phyloP scores from a whole-genome alignment of 2,888 invertebrate species.

The Aspidiotus destructor region DNA sequence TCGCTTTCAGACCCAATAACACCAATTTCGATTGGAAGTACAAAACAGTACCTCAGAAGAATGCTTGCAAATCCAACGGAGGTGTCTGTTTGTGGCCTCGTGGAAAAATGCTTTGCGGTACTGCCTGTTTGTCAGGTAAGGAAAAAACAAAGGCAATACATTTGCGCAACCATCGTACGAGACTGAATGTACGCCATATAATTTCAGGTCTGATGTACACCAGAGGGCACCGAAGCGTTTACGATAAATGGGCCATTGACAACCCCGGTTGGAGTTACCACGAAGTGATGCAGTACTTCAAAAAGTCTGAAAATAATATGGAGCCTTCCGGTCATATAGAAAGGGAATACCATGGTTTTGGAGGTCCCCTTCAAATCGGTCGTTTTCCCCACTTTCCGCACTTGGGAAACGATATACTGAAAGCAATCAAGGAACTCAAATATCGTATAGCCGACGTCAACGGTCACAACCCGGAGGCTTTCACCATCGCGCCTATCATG shows the following conservation, averaged over 20 bases:
- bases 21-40: constrained; percentile 47
- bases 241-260: constrained; percentile 56
- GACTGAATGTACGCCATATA: neutral
- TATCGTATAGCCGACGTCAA: constrained; percentile 43
- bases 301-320: constrained; percentile 43
- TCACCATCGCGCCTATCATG: constrained; percentile 39
- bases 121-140: constrained; percentile 36
- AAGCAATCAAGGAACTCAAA: constrained; percentile 42
- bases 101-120: constrained; percentile 42
- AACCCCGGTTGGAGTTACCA: constrained; percentile 49
- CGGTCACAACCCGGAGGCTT: constrained; percentile 38
- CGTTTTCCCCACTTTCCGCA: constrained; percentile 42
- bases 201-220: constrained; percentile 49
- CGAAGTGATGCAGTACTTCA: constrained; percentile 42
- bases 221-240: constrained; percentile 56
- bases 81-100: constrained; percentile 47
- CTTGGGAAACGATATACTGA: constrained; percentile 41
- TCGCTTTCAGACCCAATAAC: constrained; percentile 42
- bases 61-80: constrained; percentile 39
- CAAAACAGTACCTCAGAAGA: constrained; percentile 45
- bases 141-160: too few species aligned
- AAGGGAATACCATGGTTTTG: constrained; percentile 43
- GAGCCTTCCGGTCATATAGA: constrained; percentile 38
- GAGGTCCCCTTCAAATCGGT: constrained; percentile 43
- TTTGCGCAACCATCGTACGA: too few species aligned